Conservation (phyloP, 2,113 vertebrate species). For the Elaphurus davidianus region DNA sequence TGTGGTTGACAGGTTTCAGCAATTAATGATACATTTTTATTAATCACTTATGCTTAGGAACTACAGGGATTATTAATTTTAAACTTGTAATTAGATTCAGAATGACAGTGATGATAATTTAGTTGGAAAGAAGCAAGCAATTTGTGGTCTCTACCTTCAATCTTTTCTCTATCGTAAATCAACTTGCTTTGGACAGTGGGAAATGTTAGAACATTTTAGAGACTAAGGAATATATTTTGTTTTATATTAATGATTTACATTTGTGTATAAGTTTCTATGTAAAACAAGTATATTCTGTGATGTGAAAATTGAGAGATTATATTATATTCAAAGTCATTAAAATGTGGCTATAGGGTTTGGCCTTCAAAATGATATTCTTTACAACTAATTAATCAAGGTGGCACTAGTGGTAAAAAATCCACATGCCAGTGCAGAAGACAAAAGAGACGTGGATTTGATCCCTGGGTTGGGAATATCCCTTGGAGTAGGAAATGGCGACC, state of each 20-base stretch:
- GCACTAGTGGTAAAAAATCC: not conserved
- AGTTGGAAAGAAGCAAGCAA: conserved; percentile 41
- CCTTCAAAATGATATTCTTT: not conserved
- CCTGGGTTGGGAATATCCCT: not conserved
- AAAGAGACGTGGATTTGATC: not conserved
- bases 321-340: not conserved
- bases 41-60: conserved; percentile 54
- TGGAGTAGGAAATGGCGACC: not conserved
- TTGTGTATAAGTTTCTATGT: not conserved
- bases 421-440: not conserved
- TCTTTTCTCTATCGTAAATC: not conserved
- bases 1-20: conserved; percentile 39
- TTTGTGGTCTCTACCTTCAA: not conserved
- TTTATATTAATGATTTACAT: not conserved
- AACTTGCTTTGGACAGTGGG: not conserved
- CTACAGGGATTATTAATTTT: conserved; percentile 51
- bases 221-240: not conserved
- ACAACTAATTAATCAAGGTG: not conserved
- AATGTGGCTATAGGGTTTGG: not conserved
- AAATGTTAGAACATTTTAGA: conserved; percentile 35
- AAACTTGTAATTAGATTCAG: conserved; percentile 42
- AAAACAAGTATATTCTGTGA: not conserved
- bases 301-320: not conserved
- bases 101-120: conserved; percentile 39
- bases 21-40: conserved; percentile 37